Base-by-base conservation (phyloP, 2,888 invertebrate species). In the Cremastinae sp. region DNA sequence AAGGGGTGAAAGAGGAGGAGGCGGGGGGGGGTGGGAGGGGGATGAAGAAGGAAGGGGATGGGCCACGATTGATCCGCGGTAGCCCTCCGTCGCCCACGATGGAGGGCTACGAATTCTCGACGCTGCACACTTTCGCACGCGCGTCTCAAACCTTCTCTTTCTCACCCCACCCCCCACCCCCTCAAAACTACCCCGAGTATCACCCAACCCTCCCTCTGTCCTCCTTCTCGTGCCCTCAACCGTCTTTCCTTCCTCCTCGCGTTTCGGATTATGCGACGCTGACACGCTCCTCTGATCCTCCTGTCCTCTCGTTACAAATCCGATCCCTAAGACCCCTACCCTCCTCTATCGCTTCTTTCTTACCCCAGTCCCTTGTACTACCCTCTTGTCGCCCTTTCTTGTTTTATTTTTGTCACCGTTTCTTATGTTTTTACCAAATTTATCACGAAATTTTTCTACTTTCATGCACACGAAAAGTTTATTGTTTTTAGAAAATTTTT, bases 41-140 rank as follows among this genome's bases (percentile, higher is more conserved):
- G 62, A 58, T 70, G 66, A 62, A 78, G 78, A 75, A 84, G 82
- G 86, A 82, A 83, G 84, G 85, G 86, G 87, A n/a, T n/a, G 86
- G 85, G 87, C 86, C 84, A 87, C 87, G 86, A 87, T 87, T 87
- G 87, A 87, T 87, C 86, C 86, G 85, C 82, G 87, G 87, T 87
- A 85, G 87, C 85, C 84, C 85, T 83, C 82, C 84, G 76, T 81
- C 83, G 73, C 79, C 82, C 84, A 81, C 83, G 84, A 86, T 79
- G 28, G 28, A 28, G 28, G 5, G 28, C 28, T 86, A 83, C 86
- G 83, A 85, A 84, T 85, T 86, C 74, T 77, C 82, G 55, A 73
- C 77, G 83, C 82, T 85, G 81, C 83, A 81, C 85, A 81, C 84
- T 86, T 82, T 83, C 78, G 81, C 83, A 66, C 75, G 62, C 74